Evolutionary conservation across 2,888 invertebrate species (phyloP).

Genomic region (Drosophila formosana): DNA sequence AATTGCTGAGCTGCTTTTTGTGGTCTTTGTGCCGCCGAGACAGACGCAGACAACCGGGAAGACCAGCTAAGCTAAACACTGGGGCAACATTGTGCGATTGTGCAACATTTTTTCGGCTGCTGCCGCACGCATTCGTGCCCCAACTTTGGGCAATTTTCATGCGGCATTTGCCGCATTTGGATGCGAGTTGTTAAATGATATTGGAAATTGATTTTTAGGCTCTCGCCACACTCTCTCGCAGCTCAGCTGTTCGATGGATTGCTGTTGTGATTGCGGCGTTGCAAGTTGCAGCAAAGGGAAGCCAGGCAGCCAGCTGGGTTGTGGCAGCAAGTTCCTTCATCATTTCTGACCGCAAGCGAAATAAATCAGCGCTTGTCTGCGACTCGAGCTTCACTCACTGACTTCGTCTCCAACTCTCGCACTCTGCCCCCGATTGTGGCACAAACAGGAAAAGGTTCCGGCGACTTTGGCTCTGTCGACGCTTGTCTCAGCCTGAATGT

Average conservation of each 20-base stretch:
- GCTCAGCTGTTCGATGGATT: constrained; percentile 54
- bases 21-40: constrained; percentile 59
- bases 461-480: constrained; percentile 52
- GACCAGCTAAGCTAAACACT: constrained; percentile 11
- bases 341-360: constrained; percentile 76
- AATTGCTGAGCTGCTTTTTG: constrained; percentile 66
- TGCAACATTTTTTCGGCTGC: constrained; percentile 47
- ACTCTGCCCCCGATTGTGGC: neutral
- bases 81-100: constrained; percentile 50
- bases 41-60: constrained; percentile 34
- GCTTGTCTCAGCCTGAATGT: constrained; percentile 28
- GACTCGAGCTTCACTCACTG: constrained; percentile 29
- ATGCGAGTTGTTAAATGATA: constrained; percentile 51
- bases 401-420: constrained; percentile 2
- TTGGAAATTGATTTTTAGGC: constrained; percentile 71
- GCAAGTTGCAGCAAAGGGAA: neutral
- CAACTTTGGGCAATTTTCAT: constrained; percentile 37
- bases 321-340: constrained; percentile 73
- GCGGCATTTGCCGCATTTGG: constrained; percentile 23
- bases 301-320: constrained; percentile 4
- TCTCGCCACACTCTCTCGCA: neutral
- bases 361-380: constrained; percentile 79
- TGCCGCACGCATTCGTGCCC: constrained; percentile 42
- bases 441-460: constrained; percentile 15
- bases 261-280: constrained; percentile 49